phyloP scores from a whole-genome alignment of 2,113 vertebrate species.

The Pelecanoides urinatrix region DNA sequence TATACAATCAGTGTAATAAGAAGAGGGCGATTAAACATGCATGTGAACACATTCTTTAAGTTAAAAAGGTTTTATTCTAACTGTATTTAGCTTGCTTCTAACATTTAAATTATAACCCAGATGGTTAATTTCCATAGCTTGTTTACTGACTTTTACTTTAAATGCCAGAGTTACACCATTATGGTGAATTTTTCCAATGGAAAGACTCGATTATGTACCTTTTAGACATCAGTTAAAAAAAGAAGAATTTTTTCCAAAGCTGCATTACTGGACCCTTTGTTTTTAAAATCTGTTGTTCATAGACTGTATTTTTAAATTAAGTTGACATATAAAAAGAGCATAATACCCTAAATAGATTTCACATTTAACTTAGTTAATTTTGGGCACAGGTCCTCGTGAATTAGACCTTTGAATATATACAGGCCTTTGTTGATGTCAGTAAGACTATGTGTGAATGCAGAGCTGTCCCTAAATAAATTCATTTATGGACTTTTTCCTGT shows the following conservation, averaged over 20 bases:
- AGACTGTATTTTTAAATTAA: background rate
- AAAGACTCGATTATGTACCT: background rate
- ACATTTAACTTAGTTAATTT: background rate
- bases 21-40: background rate
- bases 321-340: background rate
- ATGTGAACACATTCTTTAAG: background rate
- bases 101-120: background rate
- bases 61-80: background rate
- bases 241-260: background rate
- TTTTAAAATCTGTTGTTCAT: background rate
- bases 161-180: background rate
- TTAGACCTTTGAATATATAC: background rate
- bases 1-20: background rate
- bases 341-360: background rate
- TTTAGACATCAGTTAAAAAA: background rate
- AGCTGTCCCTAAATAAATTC: background rate
- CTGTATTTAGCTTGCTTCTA: background rate
- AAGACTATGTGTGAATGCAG: background rate
- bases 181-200: background rate
- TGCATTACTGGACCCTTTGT: background rate
- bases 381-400: background rate
- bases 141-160: background rate
- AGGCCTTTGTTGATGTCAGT: background rate
- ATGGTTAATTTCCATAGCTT: background rate
- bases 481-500: background rate